phyloP scores from a whole-genome alignment of 2,888 invertebrate genomes.

The Parnassius orleans region DNA sequence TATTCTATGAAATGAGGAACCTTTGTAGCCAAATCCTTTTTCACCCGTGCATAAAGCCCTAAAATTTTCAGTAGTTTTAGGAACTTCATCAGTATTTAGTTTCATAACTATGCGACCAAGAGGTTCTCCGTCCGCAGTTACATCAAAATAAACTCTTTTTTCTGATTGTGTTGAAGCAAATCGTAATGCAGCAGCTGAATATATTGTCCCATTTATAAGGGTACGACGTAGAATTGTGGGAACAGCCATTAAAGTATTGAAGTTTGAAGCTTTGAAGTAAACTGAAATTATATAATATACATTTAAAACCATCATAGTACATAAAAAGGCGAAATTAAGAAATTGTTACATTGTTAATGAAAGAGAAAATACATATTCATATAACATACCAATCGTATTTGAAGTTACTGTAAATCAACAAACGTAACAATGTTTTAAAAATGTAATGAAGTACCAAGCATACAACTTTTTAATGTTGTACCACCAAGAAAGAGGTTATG shows the following conservation, averaged over 20 bases:
- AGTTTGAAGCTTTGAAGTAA: neutral
- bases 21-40: constrained; percentile 90
- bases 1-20: constrained; percentile 93
- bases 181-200: constrained; percentile 66
- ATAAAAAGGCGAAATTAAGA: too few species aligned
- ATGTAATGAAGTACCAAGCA: too few species aligned
- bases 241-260: constrained; percentile 46
- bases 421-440: too few species aligned
- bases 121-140: constrained; percentile 89
- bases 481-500: too few species aligned
- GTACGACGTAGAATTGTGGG: constrained; percentile 55
- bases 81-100: constrained; percentile 92
- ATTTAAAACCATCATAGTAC: too few species aligned
- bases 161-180: constrained; percentile 66
- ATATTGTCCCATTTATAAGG: constrained; percentile 62
- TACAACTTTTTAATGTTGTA: too few species aligned
- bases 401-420: too few species aligned
- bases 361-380: too few species aligned
- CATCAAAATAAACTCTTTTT: constrained; percentile 90
- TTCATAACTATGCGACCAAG: constrained; percentile 94
- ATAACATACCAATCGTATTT: too few species aligned
- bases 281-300: neutral
- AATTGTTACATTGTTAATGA: too few species aligned
- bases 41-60: constrained; percentile 89
- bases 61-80: constrained; percentile 97